Conservation (phyloP, 2,113 vertebrate genomes). For the Scolopax mira region DNA sequence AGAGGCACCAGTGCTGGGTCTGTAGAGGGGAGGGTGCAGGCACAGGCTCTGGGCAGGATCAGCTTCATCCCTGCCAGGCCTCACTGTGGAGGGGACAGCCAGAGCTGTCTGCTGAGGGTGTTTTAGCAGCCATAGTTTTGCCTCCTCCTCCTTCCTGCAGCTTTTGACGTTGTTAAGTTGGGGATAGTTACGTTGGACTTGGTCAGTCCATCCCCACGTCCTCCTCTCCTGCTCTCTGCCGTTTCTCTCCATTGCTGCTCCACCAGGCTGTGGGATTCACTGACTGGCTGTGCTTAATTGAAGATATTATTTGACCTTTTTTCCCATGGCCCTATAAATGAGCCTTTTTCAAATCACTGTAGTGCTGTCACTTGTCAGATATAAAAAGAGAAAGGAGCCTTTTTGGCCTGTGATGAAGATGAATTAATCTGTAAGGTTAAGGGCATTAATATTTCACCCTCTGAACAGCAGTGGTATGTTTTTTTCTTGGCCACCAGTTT, state of each 20-base stretch:
- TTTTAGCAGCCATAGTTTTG: background rate
- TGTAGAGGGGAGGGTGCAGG: background rate
- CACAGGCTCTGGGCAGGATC: background rate
- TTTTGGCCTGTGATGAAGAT: background rate
- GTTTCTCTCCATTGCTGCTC: rapidly evolving
- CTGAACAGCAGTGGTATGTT: background rate
- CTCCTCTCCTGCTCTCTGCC: background rate
- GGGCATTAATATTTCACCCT: background rate
- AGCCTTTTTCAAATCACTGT: background rate
- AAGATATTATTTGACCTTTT: background rate
- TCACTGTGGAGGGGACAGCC: background rate
- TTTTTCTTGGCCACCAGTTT: background rate
- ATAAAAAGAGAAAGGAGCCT: background rate
- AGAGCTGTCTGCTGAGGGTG: background rate
- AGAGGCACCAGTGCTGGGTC: background rate
- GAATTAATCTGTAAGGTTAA: background rate
- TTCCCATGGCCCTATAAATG: background rate
- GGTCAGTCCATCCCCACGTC: background rate
- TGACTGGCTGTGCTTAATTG: rapidly evolving
- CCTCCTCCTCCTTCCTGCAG: background rate
- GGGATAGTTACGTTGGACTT: background rate
- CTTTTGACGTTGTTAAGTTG: background rate
- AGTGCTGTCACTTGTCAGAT: background rate
- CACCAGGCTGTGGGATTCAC: background rate
- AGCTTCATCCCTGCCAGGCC: background rate